Evolutionary conservation across 2,797 vertebrate genomes (phyloP).

Genomic region (Bovichtus diacanthus): DNA sequence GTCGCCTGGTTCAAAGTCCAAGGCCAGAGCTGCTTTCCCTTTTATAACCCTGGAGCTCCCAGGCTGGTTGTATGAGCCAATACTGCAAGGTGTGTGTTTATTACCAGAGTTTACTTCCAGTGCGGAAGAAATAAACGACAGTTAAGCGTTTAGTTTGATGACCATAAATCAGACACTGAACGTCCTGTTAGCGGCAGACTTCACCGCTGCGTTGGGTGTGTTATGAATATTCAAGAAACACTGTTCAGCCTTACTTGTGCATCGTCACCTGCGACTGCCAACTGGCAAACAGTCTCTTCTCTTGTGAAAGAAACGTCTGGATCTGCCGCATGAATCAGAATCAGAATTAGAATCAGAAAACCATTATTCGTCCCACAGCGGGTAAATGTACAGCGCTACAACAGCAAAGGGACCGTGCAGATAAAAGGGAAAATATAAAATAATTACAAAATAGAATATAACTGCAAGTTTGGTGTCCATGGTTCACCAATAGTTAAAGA

Average conservation of each 20-base stretch:
- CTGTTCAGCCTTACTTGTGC: neutral
- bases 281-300: constrained; percentile 5
- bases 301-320: neutral
- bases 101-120: neutral
- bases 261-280: neutral
- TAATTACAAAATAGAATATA: too few species aligned
- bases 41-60: neutral
- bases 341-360: too few species aligned
- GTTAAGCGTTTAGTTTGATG: neutral
- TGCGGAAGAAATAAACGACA: neutral
- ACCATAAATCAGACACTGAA: neutral
- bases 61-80: neutral
- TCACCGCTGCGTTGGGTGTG: neutral
- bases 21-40: constrained; percentile 6
- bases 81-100: neutral
- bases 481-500: too few species aligned
- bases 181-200: neutral
- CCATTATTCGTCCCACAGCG: too few species aligned
- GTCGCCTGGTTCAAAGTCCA: constrained; percentile 43
- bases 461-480: too few species aligned
- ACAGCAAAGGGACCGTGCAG: too few species aligned
- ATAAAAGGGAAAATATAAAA: too few species aligned
- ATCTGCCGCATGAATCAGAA: neutral
- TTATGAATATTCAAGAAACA: neutral
- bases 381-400: too few species aligned